Evolutionary conservation across 2,797 vertebrate species (phyloP).

Genomic region (Chrysolophus pictus): DNA sequence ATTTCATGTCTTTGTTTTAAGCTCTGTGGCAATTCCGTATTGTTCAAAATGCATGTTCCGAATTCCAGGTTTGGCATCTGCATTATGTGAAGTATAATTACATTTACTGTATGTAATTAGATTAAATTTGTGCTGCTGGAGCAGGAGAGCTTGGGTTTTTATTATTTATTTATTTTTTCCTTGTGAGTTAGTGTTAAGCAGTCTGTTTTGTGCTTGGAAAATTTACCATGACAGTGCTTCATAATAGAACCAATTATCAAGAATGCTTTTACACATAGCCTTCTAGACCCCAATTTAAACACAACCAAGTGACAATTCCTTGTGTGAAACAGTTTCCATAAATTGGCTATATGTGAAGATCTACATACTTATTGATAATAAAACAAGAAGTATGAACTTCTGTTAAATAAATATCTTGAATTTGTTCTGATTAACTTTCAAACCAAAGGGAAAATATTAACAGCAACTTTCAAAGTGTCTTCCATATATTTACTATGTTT

Average conservation of each 20-base stretch:
- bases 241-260: conserved; percentile 78
- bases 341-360: conserved; percentile 57
- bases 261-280: conserved; percentile 64
- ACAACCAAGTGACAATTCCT: conserved; percentile 66
- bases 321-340: conserved; percentile 59
- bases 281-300: conserved; percentile 76
- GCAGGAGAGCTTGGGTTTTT: not conserved
- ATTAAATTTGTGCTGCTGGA: conserved; percentile 61
- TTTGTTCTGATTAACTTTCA: conserved; percentile 15
- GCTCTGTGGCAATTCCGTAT: not conserved
- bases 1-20: conserved; percentile 18
- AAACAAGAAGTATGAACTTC: not conserved
- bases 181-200: conserved; percentile 49
- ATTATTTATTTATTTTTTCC: not conserved
- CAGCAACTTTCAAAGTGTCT: not conserved
- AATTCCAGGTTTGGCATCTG: conserved; percentile 45
- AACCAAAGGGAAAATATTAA: conserved; percentile 18
- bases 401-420: conserved; percentile 36
- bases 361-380: conserved; percentile 30
- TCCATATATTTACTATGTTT: not conserved
- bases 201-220: conserved; percentile 69
- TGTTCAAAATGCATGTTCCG: conserved; percentile 15
- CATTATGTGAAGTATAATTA: conserved; percentile 68
- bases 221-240: conserved; percentile 71
- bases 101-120: conserved; percentile 67